Conservation (phyloP, 2,888 invertebrate genomes). For the Apotomis betuletana region DNA sequence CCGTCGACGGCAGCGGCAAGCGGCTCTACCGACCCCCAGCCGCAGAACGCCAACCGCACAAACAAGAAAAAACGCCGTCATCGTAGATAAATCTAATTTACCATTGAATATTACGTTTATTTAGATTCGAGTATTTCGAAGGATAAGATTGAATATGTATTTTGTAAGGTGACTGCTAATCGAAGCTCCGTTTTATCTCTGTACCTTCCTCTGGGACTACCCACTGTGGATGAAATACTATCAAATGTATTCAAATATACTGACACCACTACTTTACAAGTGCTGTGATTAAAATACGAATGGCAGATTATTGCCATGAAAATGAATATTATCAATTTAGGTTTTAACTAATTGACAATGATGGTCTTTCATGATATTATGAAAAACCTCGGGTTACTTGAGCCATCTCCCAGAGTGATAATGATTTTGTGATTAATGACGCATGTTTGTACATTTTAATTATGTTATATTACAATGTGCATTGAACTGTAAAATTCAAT, state of each 20-base stretch:
- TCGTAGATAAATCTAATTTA: constrained; percentile 64
- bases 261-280: constrained; percentile 73
- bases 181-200: constrained; percentile 59
- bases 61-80: constrained; percentile 73
- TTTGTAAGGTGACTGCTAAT: constrained; percentile 54
- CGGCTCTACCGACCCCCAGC: constrained; percentile 53
- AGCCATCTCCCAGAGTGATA: constrained; percentile 37
- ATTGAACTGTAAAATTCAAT: constrained; percentile 32
- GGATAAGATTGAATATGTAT: constrained; percentile 36
- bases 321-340: constrained; percentile 44
- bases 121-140: constrained; percentile 45
- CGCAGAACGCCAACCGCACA: constrained; percentile 57
- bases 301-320: constrained; percentile 61
- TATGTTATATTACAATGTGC: constrained; percentile 32
- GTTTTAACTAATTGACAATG: constrained; percentile 30
- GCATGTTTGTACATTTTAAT: constrained; percentile 28
- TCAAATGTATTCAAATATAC: constrained; percentile 66
- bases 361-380: constrained; percentile 29
- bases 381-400: constrained; percentile 30
- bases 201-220: constrained; percentile 61
- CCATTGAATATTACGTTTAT: constrained; percentile 45
- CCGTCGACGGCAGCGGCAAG: constrained; percentile 45
- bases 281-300: constrained; percentile 75
- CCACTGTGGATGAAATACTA: constrained; percentile 53
- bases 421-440: constrained; percentile 27